Conservation (phyloP, 2,888 invertebrate genomes). For the Amphipoea lucens region DNA sequence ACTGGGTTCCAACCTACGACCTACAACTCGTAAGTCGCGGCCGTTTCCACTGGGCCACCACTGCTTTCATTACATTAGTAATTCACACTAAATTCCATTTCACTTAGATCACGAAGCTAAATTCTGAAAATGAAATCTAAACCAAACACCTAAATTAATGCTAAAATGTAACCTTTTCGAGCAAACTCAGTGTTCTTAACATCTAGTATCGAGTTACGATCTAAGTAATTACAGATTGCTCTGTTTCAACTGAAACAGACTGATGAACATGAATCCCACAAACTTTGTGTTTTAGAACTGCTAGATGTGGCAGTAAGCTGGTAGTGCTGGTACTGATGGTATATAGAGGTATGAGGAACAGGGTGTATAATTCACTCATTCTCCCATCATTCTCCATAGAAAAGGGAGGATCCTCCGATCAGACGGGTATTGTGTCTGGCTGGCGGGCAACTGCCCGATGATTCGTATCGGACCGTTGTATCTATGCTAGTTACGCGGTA, state of each 20-base stretch:
- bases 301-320: conserved; percentile 21
- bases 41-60: too few relatives aligned
- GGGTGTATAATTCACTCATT: too few relatives aligned
- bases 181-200: conserved; percentile 49
- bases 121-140: conserved; percentile 1
- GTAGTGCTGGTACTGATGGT: background rate
- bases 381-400: too few relatives aligned
- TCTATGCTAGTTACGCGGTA: too few relatives aligned
- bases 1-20: too few relatives aligned
- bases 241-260: conserved; percentile 64
- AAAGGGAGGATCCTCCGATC: too few relatives aligned
- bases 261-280: conserved; percentile 60
- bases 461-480: too few relatives aligned
- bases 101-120: background rate
- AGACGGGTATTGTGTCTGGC: too few relatives aligned
- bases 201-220: conserved; percentile 55
- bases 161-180: conserved; percentile 23
- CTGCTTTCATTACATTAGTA: background rate
- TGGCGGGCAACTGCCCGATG: too few relatives aligned
- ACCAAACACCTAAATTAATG: conserved; percentile 24
- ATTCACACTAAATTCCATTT: background rate
- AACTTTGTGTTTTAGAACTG: background rate
- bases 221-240: conserved; percentile 59
- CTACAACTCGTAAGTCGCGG: too few relatives aligned
- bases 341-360: too few relatives aligned